Evolutionary conservation across 2,113 vertebrate genomes (phyloP), one percentile per base, ranked within the genome.

Genomic region (Lepidothrix coronata): DNA sequence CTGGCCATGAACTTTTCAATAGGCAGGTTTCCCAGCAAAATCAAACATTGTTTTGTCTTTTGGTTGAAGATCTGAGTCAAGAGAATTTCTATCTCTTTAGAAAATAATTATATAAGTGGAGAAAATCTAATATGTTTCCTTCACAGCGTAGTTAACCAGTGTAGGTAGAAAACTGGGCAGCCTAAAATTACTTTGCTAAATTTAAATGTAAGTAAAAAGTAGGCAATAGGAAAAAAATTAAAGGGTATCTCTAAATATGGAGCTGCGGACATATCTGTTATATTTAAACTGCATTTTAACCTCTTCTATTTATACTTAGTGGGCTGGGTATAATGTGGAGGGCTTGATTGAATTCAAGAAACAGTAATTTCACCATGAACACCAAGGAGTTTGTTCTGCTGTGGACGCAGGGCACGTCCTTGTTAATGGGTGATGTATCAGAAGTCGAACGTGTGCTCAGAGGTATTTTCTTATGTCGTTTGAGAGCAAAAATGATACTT

Each of bases 161-260:
- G 93, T 97, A 97, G 96, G 94, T 96, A 54, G 85, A 94, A 93
- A 95, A 78, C 57, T 10, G 75, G 39, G 39, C 41, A 86, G 88
- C 61, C 97, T 98, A 97, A 98, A 97, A 97, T 98, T 98, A 97
- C 96, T 97, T 93, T 31, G 90, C 96, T 98, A 98, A 97, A 98
- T 98, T 98, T 98, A 98, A 97, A 95, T 93, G 83, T 92, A 95
- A 98, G 96, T 94, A 95, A 97, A 96, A 97, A 95, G 95, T 63
- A 97, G 93, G 96, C 93, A 94, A 93, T 95, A 95, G 95, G 70
- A 90, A 96, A 96, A 97, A 97, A 98, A 98, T 98, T 95, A 96
- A 97, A 98, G 97, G 96, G 95, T 97, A 54, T 35, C 52, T 95
- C 95, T 97, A 96, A 97, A 96, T 96, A 94, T 16, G 88, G 96